Evolutionary conservation across 2,113 vertebrate species (phyloP).

Genomic region (Alethe castanea): DNA sequence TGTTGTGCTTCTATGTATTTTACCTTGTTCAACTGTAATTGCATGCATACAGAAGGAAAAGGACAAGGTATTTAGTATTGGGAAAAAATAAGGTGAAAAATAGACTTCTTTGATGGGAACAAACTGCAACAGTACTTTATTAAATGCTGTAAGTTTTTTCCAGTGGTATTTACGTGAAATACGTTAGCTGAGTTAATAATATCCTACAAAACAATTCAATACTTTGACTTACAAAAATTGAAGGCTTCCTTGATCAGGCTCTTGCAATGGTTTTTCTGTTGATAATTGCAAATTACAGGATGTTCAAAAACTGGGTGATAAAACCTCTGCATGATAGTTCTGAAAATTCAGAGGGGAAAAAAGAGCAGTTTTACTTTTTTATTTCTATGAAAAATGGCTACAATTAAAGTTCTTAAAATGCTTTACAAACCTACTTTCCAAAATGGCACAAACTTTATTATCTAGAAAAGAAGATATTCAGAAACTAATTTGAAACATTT

Average conservation of each 20-base stretch:
- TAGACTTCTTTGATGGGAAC: neutral
- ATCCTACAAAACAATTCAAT: neutral
- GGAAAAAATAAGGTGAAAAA: neutral
- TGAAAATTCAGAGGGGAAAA: neutral
- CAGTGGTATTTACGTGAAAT: neutral
- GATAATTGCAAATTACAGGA: neutral
- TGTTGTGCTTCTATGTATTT: neutral
- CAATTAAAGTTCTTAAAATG: neutral
- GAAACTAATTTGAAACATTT: neutral
- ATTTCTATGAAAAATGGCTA: neutral
- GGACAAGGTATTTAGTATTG: neutral
- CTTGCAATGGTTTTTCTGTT: conserved; percentile 11
- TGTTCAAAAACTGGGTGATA: conserved; percentile 29
- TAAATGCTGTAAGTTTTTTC: neutral
- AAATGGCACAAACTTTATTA: neutral
- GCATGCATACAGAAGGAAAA: neutral
- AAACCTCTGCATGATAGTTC: neutral
- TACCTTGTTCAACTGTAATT: neutral
- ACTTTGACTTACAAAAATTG: conserved; percentile 6
- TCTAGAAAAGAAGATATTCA: neutral
- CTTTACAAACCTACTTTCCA: neutral
- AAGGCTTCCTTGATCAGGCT: neutral
- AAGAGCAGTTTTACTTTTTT: neutral
- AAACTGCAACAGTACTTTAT: neutral
- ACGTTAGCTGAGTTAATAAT: neutral